Percentiles rank a stretch among this genome's conserved stretches.
phyloP scores from a whole-genome alignment of 2,797 vertebrate species.

The Eremophila alpestris region DNA sequence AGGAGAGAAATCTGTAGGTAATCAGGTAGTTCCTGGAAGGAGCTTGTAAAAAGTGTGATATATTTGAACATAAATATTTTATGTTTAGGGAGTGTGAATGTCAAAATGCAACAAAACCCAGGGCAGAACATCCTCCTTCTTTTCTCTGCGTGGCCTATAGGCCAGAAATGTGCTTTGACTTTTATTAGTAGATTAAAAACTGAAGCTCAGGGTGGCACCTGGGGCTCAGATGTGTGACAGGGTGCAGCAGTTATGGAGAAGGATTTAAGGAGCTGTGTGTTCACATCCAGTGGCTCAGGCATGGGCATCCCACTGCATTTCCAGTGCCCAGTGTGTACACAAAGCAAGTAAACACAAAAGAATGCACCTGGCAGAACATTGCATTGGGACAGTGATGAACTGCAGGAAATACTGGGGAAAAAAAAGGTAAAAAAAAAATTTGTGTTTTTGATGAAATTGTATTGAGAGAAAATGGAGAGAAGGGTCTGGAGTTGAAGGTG shows the following conservation, averaged over 20 bases:
- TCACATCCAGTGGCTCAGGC: not conserved
- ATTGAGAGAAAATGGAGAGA: not conserved
- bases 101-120: not conserved
- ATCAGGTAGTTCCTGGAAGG: not conserved
- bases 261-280: not conserved
- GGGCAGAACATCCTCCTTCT: not conserved
- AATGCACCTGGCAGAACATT: not conserved
- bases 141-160: not conserved
- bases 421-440: not conserved
- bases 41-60: not conserved
- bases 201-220: not conserved
- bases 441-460: not conserved
- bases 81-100: not conserved
- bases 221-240: not conserved
- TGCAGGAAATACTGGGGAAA: not conserved
- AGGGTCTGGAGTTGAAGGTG: not conserved
- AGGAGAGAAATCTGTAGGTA: not conserved
- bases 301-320: rapidly evolving
- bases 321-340: not conserved
- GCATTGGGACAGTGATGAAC: not conserved
- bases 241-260: not conserved
- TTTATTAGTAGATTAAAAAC: not conserved
- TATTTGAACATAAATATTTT: not conserved
- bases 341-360: not conserved
- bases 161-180: not conserved